phyloP scores from a whole-genome alignment of 2,113 vertebrate species.

The Clinocottus analis region DNA sequence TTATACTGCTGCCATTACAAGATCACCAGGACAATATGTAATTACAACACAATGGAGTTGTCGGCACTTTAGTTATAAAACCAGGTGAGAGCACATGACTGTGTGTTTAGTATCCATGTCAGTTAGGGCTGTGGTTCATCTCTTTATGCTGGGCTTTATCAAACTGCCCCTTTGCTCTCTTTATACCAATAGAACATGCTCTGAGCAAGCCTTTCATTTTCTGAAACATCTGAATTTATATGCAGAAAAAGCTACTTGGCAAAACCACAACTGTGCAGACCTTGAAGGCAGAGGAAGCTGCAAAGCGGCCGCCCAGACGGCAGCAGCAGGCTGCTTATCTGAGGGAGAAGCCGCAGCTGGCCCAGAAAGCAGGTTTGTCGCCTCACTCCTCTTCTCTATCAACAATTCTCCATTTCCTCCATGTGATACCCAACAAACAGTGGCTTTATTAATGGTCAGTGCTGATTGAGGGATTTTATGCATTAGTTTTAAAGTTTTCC shows the following conservation, averaged over 20 bases:
- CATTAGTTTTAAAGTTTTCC: conserved; percentile 70
- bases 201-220: background rate
- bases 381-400: conserved; percentile 61
- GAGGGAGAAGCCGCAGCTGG: conserved; percentile 56
- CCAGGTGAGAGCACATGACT: conserved; percentile 10
- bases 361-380: conserved; percentile 37
- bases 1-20: background rate
- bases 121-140: background rate
- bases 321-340: no score
- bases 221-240: conserved; percentile 8
- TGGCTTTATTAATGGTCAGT: conserved; percentile 58
- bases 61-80: conserved; percentile 24
- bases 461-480: conserved; percentile 61
- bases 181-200: background rate
- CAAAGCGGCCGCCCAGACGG: no score
- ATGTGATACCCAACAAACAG: conserved; percentile 70
- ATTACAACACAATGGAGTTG: background rate
- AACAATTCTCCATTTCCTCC: conserved; percentile 73
- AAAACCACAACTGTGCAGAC: conserved; percentile 14
- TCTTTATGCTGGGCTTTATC: background rate
- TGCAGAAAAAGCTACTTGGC: background rate
- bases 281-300: no score
- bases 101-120: background rate
- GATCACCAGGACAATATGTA: background rate
- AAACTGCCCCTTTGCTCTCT: conserved; percentile 18